A percentile compares a stretch with the other conserved stretches of the same genome.
phyloP scores from a whole-genome alignment of 2,888 invertebrate genomes.

The Nomada fabriciana region DNA sequence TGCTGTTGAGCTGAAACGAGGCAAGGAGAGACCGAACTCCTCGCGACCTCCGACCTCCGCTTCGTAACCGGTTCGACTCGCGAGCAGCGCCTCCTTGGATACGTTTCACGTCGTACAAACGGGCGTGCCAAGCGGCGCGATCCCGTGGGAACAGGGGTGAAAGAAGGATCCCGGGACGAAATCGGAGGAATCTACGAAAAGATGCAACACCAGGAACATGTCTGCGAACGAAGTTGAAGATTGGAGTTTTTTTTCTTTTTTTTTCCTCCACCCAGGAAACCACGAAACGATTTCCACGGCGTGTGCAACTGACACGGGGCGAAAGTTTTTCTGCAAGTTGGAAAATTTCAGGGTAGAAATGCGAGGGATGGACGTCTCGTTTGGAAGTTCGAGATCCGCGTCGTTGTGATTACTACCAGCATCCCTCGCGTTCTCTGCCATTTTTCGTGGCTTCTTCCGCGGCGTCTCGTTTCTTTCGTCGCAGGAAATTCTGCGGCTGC shows the following conservation, averaged over 20 bases:
- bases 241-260: conserved; percentile 2
- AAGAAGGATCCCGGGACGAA: conserved; percentile 28
- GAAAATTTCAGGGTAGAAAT: conserved; percentile 65
- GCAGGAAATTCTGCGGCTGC: conserved; percentile 21
- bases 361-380: conserved; percentile 46
- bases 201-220: background rate
- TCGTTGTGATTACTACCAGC: conserved; percentile 62
- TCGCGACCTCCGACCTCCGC: conserved; percentile 66
- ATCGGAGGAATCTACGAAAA: conserved; percentile 22
- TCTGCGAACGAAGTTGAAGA: conserved; percentile 17
- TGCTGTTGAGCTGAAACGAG: conserved; percentile 45
- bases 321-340: conserved; percentile 67
- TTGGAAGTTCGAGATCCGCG: conserved; percentile 54
- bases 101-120: conserved; percentile 12
- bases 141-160: conserved; percentile 63
- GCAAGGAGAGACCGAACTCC: conserved; percentile 52
- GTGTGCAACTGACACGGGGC: conserved; percentile 34
- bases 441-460: conserved; percentile 34
- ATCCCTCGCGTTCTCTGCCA: conserved; percentile 23
- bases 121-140: conserved; percentile 42
- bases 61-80: conserved; percentile 69
- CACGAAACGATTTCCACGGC: conserved; percentile 13
- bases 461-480: conserved; percentile 35
- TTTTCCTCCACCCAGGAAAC: too few relatives aligned
- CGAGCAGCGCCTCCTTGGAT: conserved; percentile 34